Evolutionary conservation across 2,113 vertebrate species (phyloP).

Genomic region (Uria aalge): DNA sequence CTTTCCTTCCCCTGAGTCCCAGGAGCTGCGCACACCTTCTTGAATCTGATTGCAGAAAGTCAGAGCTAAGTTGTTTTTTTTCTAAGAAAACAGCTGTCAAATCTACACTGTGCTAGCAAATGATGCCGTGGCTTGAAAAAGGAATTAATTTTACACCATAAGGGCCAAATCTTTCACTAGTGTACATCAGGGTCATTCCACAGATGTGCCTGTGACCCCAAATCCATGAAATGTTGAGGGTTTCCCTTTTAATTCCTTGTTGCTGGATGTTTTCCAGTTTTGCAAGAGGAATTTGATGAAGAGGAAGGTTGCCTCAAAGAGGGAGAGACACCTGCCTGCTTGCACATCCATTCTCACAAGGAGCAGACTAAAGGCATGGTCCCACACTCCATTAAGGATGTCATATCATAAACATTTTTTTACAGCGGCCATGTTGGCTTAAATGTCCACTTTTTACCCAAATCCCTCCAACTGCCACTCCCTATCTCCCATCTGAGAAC

Average conservation of each 20-base stretch:
- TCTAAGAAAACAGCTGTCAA: background rate
- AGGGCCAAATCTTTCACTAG: background rate
- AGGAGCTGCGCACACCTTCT: background rate
- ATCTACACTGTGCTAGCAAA: background rate
- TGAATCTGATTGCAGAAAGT: background rate
- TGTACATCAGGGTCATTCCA: background rate
- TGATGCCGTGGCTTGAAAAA: background rate
- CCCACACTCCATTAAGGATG: background rate
- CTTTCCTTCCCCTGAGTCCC: background rate
- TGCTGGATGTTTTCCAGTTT: background rate
- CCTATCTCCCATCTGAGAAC: background rate
- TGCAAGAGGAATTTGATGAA: background rate
- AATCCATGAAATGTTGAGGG: background rate
- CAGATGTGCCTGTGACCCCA: background rate
- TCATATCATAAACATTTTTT: background rate
- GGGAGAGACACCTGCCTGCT: background rate
- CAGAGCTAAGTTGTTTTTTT: background rate
- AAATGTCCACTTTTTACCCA: background rate
- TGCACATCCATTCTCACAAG: background rate
- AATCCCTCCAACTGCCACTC: background rate
- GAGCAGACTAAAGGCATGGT: background rate
- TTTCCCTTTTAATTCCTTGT: background rate
- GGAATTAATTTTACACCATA: background rate
- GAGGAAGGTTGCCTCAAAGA: accelerated
- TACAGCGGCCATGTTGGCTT: background rate